These are phyloP conservation scores for Agelastica alni DNA, from an alignment of 2,888 invertebrate genomes.

Conservation along the genomic window DNA sequence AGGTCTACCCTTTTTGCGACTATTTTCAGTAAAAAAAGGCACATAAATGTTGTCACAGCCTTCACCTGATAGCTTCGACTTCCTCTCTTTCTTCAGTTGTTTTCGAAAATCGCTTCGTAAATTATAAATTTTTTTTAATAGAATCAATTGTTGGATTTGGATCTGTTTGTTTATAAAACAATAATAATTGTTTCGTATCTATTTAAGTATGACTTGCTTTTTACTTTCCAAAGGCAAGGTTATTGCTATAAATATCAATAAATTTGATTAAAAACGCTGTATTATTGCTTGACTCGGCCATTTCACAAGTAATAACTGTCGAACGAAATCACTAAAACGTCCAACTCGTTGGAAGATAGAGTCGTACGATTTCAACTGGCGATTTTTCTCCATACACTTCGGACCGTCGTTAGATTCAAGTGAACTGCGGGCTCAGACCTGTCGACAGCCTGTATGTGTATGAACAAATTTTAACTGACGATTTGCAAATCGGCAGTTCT, in stretches of 20 bases:
- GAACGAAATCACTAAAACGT: constrained; percentile 7
- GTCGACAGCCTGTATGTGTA: constrained; percentile 15
- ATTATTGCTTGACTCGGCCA: constrained; percentile 14
- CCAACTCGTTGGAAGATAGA: constrained; percentile 9
- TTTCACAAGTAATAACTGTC: too few species aligned
- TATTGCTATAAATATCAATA: constrained; percentile 10
- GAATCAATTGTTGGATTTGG: constrained; percentile 13
- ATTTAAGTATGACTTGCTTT: constrained; percentile 14
- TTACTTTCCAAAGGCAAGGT: neutral
- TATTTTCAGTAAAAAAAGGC: too few species aligned
- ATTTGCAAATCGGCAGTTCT: too few species aligned
- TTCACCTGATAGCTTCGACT: too few species aligned
- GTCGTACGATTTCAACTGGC: neutral
- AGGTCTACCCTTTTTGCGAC: too few species aligned
- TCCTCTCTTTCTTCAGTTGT: too few species aligned
- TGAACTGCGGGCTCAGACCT: constrained; percentile 12
- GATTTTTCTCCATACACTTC: constrained; percentile 7
- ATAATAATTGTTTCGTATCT: constrained; percentile 17
- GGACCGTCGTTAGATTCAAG: constrained; percentile 6
- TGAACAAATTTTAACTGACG: too few species aligned
- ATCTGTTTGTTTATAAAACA: constrained; percentile 14
- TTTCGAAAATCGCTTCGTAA: constrained; percentile 17
- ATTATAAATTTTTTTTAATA: constrained; percentile 21
- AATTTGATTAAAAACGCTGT: constrained; percentile 8
- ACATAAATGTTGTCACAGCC: too few species aligned